Percentiles rank a stretch among this genome's conserved stretches.
phyloP scores from a whole-genome alignment of 1,140 invertebrate genomes.

The Glomeris maerens region DNA sequence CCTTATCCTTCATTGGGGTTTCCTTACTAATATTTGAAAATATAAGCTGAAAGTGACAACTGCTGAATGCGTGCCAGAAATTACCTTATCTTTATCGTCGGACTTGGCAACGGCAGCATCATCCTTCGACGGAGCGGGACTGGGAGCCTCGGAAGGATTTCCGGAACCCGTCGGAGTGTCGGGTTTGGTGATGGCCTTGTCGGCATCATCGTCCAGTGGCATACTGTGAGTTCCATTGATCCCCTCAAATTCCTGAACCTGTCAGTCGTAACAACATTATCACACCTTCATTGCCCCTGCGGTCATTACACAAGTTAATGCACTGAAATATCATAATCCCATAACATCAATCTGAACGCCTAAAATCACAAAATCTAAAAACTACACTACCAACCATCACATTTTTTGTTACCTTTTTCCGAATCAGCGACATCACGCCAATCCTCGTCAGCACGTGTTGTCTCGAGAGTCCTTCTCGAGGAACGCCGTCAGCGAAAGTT shows the following conservation, averaged over 20 bases:
- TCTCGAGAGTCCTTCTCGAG: conserved; percentile 89
- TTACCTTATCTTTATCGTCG: conserved; percentile 19
- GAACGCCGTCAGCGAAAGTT: conserved; percentile 97
- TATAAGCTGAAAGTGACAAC: background rate
- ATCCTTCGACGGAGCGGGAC: conserved; percentile 35
- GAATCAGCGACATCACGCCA: conserved; percentile 97
- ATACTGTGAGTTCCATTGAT: conserved; percentile 97
- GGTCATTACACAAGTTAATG: background rate
- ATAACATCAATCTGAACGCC: background rate
- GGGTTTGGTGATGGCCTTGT: conserved; percentile 52
- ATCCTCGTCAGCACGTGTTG: conserved; percentile 97
- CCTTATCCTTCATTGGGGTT: conserved; percentile 26
- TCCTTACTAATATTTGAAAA: conserved; percentile 28
- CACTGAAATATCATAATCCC: background rate
- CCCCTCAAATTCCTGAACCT: conserved; percentile 91
- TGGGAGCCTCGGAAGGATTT: conserved; percentile 51
- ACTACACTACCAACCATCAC: no score
- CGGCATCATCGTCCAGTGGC: conserved; percentile 61
- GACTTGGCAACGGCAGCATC: conserved; percentile 28
- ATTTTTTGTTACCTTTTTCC: conserved; percentile 82
- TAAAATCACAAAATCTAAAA: background rate
- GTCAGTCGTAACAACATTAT: conserved; percentile 11
- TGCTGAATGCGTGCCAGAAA: no score
- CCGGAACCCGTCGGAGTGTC: conserved; percentile 30
- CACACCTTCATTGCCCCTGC: background rate